A percentile compares a stretch with the other conserved stretches of the same genome.
Conservation (phyloP, 1,140 invertebrate genomes). For the Bombus difficillimus region DNA sequence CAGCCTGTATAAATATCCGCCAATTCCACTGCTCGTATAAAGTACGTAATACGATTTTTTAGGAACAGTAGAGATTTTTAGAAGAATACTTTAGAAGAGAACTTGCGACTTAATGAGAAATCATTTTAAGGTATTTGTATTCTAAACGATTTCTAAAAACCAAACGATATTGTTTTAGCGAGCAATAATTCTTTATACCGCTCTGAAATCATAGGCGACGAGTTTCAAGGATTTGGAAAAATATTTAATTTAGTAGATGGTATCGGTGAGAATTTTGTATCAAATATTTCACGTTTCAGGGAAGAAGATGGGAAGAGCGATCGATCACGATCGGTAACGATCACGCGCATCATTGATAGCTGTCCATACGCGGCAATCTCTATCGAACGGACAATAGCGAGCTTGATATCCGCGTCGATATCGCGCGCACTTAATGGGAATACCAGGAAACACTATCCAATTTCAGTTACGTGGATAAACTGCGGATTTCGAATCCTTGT, state of each 20-base stretch:
- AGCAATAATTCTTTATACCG: too few species aligned
- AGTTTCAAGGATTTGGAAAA: neutral
- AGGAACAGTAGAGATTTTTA: too few species aligned
- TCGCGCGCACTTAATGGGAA: constrained; percentile 55
- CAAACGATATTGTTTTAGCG: too few species aligned
- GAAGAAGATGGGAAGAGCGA: neutral
- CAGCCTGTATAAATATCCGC: too few species aligned
- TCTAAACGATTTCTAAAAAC: too few species aligned
- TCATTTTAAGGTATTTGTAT: too few species aligned
- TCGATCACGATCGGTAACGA: constrained; percentile 19
- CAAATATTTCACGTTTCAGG: neutral
- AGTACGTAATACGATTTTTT: too few species aligned
- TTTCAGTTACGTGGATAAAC: constrained; percentile 63
- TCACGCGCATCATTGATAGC: constrained; percentile 1
- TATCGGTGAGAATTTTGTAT: neutral
- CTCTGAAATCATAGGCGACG: neutral
- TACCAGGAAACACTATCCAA: constrained; percentile 60
- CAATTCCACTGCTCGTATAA: too few species aligned
- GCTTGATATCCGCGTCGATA: constrained; percentile 53
- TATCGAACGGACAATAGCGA: constrained; percentile 44
- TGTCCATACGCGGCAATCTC: constrained; percentile 31
- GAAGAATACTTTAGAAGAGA: too few species aligned
- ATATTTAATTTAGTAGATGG: neutral
- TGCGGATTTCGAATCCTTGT: constrained; percentile 31
- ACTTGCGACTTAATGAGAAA: too few species aligned